These are phyloP conservation scores for Smithornis capensis DNA, from an alignment of 2,113 vertebrate genomes.

Conservation along the genomic window DNA sequence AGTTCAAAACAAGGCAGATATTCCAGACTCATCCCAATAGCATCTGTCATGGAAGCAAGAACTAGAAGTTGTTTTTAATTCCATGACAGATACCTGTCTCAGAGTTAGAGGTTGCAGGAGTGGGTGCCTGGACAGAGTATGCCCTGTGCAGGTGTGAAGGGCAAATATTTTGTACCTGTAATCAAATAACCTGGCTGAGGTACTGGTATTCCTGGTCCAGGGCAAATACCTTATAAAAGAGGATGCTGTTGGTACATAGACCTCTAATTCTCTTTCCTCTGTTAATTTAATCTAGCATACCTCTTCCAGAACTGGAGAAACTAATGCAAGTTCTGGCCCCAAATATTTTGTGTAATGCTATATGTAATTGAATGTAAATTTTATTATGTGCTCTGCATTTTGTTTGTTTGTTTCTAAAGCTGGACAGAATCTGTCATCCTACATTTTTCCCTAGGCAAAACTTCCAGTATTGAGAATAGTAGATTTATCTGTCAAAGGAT, in stretches of 20 bases:
- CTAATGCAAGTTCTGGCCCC: background rate
- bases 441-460: conserved; percentile 1
- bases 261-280: background rate
- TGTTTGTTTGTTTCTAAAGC: background rate
- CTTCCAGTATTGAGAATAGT: background rate
- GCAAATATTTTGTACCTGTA: background rate
- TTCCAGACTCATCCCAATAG: background rate
- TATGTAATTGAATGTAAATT: background rate
- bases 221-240: background rate
- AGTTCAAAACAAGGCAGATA: background rate
- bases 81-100: background rate
- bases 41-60: background rate
- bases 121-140: background rate
- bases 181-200: background rate
- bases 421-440: background rate
- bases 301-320: background rate
- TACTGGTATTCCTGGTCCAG: background rate
- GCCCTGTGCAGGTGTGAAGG: background rate
- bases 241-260: background rate
- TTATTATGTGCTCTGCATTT: background rate
- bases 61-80: background rate
- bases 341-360: background rate
- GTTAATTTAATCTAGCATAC: background rate
- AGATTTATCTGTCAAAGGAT: conserved; percentile 14
- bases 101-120: background rate